phyloP scores from a whole-genome alignment of 2,888 invertebrate species.

The Pyrochroa serraticornis region DNA sequence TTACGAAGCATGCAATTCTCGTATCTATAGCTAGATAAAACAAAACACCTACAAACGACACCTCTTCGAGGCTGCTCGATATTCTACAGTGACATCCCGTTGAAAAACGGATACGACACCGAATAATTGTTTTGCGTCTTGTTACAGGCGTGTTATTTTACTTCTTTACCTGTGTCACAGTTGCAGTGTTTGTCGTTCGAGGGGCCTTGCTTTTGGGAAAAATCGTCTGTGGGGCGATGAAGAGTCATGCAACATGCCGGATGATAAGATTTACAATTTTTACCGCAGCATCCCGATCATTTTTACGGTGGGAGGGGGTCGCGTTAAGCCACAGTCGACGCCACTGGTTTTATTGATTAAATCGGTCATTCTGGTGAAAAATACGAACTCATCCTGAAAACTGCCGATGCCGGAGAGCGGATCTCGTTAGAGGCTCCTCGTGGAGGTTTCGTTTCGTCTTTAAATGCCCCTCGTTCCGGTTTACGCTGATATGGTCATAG shows the following conservation, averaged over 20 bases:
- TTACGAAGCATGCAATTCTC: conserved; percentile 11
- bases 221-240: background rate
- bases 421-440: too few relatives aligned
- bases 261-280: conserved; percentile 48
- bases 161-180: too few relatives aligned
- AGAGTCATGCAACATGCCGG: conserved; percentile 30
- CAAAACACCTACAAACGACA: conserved; percentile 20
- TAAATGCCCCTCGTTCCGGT: too few relatives aligned
- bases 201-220: conserved; percentile 10
- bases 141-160: too few relatives aligned
- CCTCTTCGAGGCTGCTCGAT: background rate
- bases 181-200: conserved; percentile 1
- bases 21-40: conserved; percentile 5
- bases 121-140: too few relatives aligned
- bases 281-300: conserved; percentile 50
- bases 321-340: too few relatives aligned
- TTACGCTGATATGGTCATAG: background rate
- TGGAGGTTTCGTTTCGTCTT: too few relatives aligned
- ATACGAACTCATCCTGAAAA: conserved; percentile 29
- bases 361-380: conserved; percentile 16
- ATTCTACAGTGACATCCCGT: too few relatives aligned
- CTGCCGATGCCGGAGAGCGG: too few relatives aligned
- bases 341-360: conserved; percentile 17
- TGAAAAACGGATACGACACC: too few relatives aligned
- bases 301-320: conserved; percentile 54